phyloP scores from a whole-genome alignment of 1,140 invertebrate genomes.

The Magallana angulata region DNA sequence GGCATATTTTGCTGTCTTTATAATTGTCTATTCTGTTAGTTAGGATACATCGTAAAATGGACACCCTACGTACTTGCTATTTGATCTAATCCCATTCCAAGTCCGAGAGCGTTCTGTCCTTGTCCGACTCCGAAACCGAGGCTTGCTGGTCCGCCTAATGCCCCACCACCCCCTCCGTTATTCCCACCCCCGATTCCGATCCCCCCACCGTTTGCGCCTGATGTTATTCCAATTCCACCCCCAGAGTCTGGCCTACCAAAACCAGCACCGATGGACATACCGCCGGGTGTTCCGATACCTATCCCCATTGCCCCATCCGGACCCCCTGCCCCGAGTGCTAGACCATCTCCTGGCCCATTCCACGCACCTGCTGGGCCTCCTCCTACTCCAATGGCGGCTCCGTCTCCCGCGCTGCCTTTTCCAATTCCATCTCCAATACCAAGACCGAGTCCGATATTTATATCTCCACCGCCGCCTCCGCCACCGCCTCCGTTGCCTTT shows the following conservation, averaged over 20 bases:
- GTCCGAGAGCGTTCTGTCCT: slow-evolving; percentile 30
- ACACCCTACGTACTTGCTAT: background rate
- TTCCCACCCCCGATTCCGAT: slow-evolving; percentile 25
- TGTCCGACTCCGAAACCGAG: slow-evolving; percentile 28
- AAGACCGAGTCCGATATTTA: slow-evolving; percentile 21
- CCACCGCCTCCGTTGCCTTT: background rate
- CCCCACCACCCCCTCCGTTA: slow-evolving; percentile 22
- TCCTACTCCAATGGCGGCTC: background rate
- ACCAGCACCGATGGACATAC: slow-evolving; percentile 11
- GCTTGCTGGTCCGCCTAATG: background rate
- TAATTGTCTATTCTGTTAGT: background rate
- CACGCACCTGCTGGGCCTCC: slow-evolving; percentile 26
- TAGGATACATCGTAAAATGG: background rate
- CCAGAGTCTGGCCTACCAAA: slow-evolving; percentile 1
- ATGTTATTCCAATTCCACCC: slow-evolving; percentile 33
- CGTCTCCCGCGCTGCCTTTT: slow-evolving; percentile 24
- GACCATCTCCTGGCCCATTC: slow-evolving; percentile 22
- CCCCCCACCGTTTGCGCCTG: background rate
- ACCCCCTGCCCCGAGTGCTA: slow-evolving; percentile 27
- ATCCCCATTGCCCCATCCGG: slow-evolving; percentile 26
- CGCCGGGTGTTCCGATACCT: background rate
- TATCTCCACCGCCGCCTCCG: background rate
- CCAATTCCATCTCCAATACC: slow-evolving; percentile 14
- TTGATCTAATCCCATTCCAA: slow-evolving; percentile 40
- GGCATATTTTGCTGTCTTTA: background rate